Evolutionary conservation across 2,888 invertebrate genomes (phyloP).

Genomic region (Ennomos erosarius): DNA sequence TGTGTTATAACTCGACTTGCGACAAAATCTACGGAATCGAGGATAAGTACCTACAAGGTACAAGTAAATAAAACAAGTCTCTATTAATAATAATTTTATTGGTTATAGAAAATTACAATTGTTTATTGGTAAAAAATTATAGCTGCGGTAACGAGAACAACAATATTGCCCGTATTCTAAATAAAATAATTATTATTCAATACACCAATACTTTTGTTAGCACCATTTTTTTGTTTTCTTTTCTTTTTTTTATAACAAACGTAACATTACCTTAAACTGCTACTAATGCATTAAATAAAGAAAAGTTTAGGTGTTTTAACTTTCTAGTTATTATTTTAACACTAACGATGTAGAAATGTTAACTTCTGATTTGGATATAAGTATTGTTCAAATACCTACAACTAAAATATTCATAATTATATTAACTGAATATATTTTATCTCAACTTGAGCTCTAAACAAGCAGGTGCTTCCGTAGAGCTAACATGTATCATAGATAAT

Average conservation of each 20-base stretch:
- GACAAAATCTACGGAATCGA: too few species aligned
- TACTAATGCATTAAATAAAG: conserved; percentile 69
- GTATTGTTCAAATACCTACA: conserved; percentile 52
- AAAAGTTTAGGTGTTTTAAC: conserved; percentile 73
- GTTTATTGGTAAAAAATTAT: conserved; percentile 77
- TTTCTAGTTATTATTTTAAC: conserved; percentile 58
- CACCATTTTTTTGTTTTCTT: conserved; percentile 76
- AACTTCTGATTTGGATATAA: conserved; percentile 45
- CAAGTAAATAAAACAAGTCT: conserved; percentile 44
- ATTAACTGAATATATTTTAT: conserved; percentile 46
- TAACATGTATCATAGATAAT: conserved; percentile 53
- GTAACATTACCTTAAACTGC: conserved; percentile 76
- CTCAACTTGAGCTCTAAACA: conserved; percentile 14
- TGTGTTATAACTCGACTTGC: too few species aligned
- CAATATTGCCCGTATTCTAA: conserved; percentile 70
- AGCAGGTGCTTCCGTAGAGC: conserved; percentile 32
- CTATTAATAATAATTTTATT: conserved; percentile 69
- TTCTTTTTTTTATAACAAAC: conserved; percentile 73
- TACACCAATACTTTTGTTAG: conserved; percentile 81
- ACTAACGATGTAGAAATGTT: conserved; percentile 57
- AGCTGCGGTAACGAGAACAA: conserved; percentile 69
- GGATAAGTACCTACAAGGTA: neutral
- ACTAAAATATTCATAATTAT: conserved; percentile 58
- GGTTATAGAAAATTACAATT: conserved; percentile 64
- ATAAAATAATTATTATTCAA: conserved; percentile 55